Percentiles rank a stretch among this genome's conserved stretches.
These are phyloP conservation scores for Aethes cnicana DNA, from an alignment of 2,888 invertebrate genomes.

Conservation along the genomic window DNA sequence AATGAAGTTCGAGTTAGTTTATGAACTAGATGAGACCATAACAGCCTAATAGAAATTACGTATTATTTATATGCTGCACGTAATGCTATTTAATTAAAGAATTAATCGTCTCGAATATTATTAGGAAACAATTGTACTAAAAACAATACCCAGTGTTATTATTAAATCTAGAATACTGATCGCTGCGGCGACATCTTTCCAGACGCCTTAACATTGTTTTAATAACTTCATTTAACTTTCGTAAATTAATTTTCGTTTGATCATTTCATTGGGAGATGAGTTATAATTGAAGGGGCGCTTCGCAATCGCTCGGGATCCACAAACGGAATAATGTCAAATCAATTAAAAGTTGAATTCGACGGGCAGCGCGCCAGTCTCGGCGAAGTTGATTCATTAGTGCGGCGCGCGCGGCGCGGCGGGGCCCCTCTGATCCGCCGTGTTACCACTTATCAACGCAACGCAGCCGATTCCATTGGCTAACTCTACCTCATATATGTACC, in stretches of 20 bases:
- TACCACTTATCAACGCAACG: slow-evolving; percentile 53
- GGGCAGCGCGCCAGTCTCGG: slow-evolving; percentile 62
- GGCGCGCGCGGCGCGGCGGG: slow-evolving; percentile 46
- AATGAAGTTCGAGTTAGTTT: too few species aligned
- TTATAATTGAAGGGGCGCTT: slow-evolving; percentile 73
- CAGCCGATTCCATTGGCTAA: slow-evolving; percentile 47
- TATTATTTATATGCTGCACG: too few species aligned
- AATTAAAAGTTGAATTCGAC: slow-evolving; percentile 77
- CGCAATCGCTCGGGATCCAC: slow-evolving; percentile 65
- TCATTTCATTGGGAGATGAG: slow-evolving; percentile 72
- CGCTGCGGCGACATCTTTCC: slow-evolving; percentile 51
- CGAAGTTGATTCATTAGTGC: slow-evolving; percentile 72
- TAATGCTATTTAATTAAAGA: too few species aligned
- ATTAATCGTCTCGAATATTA: too few species aligned
- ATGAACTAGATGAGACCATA: too few species aligned
- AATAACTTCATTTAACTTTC: slow-evolving; percentile 73
- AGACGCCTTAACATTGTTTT: slow-evolving; percentile 43
- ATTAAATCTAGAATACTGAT: slow-evolving; percentile 35
- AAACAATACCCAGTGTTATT: slow-evolving; percentile 24
- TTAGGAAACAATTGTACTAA: too few species aligned
- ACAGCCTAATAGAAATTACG: too few species aligned
- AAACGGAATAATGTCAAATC: slow-evolving; percentile 79
- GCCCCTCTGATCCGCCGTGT: slow-evolving; percentile 42
- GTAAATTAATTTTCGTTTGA: slow-evolving; percentile 77
- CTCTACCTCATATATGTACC: slow-evolving; percentile 26